phyloP scores from a whole-genome alignment of 2,113 vertebrate genomes.

The Petroica traversi region DNA sequence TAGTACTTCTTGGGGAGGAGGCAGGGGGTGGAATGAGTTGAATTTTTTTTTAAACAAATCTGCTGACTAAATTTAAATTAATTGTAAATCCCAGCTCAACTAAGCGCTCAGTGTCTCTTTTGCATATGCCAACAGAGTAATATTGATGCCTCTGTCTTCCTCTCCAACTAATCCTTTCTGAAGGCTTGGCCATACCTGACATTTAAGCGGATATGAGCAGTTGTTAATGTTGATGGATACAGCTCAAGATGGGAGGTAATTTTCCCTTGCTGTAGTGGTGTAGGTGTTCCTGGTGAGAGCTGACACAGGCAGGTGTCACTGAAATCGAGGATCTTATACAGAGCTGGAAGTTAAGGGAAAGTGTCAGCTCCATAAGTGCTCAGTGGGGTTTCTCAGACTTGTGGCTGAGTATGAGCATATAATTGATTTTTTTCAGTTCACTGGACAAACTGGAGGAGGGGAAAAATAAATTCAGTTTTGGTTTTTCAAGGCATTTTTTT shows the following conservation, averaged over 20 bases:
- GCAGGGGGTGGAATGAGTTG: conserved; percentile 41
- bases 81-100: conserved; percentile 13
- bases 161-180: not conserved
- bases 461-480: not conserved
- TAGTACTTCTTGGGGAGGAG: not conserved
- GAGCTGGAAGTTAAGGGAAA: conserved; percentile 2
- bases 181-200: not conserved
- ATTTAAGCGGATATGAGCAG: not conserved
- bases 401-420: not conserved
- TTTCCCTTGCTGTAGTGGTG: not conserved
- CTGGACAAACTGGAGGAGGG: not conserved
- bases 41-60: not conserved
- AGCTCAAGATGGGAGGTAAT: not conserved
- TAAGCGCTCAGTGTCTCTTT: not conserved
- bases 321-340: not conserved
- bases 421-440: not conserved
- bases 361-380: not conserved
- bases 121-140: not conserved
- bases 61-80: conserved; percentile 35
- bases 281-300: not conserved
- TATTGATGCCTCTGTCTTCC: not conserved
- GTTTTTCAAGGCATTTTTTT: not conserved
- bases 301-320: conserved; percentile 9
- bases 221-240: not conserved
- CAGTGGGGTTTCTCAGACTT: not conserved